Base-by-base conservation (phyloP, 35 echinoderm and acorn worm species). In the Diadema setosum region DNA sequence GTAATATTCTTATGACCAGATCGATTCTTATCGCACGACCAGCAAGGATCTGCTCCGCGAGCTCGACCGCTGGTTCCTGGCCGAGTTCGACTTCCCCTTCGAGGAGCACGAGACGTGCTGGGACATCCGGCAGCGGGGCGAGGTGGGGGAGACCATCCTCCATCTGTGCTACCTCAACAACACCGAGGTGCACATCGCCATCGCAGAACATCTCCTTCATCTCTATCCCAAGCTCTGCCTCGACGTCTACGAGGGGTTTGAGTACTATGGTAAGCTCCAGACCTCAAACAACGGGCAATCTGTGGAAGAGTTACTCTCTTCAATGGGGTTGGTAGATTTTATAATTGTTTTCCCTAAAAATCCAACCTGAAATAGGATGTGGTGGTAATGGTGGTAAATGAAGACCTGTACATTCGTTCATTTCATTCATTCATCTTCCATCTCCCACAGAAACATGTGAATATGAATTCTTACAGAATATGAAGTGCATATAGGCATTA, bases 81-180 rank as follows among this genome's bases (percentile, higher is more conserved):
- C 73, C 1, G 73, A 78, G 40, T 78, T 78, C 73, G 73, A 44
- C 39, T 78, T 34, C 40, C 9, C 37, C 0, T 78, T 41, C 12
- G 73, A 78, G 73, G 73, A 90, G 52, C 96, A 94, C 34, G 64
- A 90, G 24, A 90, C 89, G 1, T 98, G 96, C 49, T 98, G 96
- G 96, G 92, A 98, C 46, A 30, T 98, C 18, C 55, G 83, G 26
- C 87, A 87, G 27, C 78, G 96, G 67, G 96, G 96, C 0, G 92
- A 91, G 75, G 96, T 89, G 14, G 96, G 96, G 29, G 96, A 98
- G 69, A 98, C 92, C 7, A 91, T 92, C 46, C 35, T 98, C 21
- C 96, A 98, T 31, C 81, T 98, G 24, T 98, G 92, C 64, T 94
- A 89, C 46, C 74, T 98, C 11, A 94, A 94, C 59, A 92, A 92